These are phyloP conservation scores for Garrulus glandarius DNA, from an alignment of 2,797 vertebrate species.

Conservation along the genomic window DNA sequence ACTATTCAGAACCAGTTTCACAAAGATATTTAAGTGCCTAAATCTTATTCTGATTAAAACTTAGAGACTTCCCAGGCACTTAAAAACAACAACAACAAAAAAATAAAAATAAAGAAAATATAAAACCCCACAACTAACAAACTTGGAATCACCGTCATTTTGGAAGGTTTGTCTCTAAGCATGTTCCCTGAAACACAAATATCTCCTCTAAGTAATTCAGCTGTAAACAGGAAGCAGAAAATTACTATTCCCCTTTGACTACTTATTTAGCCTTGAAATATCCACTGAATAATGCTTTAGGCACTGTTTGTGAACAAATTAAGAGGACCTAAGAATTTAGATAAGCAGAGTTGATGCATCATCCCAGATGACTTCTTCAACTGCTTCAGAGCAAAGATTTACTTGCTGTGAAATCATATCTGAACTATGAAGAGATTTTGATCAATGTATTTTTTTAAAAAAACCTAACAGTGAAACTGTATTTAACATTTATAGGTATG, in stretches of 20 bases:
- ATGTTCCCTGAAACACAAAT: background rate
- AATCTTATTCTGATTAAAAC: background rate
- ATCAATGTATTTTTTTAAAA: background rate
- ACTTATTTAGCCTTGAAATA: background rate
- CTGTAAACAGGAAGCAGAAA: background rate
- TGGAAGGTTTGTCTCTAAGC: background rate
- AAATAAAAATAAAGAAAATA: rapidly evolving
- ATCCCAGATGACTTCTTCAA: slow-evolving; percentile 75
- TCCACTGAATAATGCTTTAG: background rate
- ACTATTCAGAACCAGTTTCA: background rate
- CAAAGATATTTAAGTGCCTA: background rate
- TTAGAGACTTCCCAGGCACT: background rate
- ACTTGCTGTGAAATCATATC: slow-evolving; percentile 63
- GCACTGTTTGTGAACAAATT: background rate
- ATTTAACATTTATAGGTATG: background rate
- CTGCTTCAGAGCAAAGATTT: slow-evolving; percentile 54
- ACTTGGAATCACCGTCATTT: background rate
- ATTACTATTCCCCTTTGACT: background rate
- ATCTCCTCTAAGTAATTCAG: background rate
- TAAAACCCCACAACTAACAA: background rate
- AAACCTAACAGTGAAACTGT: background rate
- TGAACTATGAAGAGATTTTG: slow-evolving; percentile 55
- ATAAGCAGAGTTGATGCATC: background rate
- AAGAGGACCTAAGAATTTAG: background rate
- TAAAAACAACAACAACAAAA: no score